Evolutionary conservation across 2,888 invertebrate species (phyloP).

Genomic region (Tricholauxania praeusta): DNA sequence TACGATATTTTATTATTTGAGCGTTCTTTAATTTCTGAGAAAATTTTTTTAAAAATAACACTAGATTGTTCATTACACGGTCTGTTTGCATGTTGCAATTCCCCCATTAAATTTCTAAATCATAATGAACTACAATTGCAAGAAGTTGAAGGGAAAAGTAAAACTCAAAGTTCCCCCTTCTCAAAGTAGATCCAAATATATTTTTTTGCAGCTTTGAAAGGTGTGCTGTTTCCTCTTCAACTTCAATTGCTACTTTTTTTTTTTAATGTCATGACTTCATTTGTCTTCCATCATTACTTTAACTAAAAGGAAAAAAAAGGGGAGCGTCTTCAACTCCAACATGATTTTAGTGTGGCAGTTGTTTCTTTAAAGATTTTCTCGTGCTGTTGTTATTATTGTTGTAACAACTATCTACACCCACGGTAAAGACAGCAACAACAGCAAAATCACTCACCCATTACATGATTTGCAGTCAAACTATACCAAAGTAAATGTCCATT

Average conservation of each 20-base stretch:
- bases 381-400: slow-evolving; percentile 8
- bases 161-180: neutral
- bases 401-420: neutral
- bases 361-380: neutral
- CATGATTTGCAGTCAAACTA: slow-evolving; percentile 2
- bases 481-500: slow-evolving; percentile 16
- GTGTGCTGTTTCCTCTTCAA: slow-evolving; percentile 8
- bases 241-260: neutral
- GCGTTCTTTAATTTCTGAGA: neutral
- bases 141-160: too few relatives aligned
- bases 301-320: too few relatives aligned
- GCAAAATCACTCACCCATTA: slow-evolving; percentile 28
- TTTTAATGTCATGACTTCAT: slow-evolving; percentile 16
- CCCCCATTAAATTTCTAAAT: neutral
- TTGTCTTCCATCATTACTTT: slow-evolving; percentile 17
- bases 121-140: too few relatives aligned
- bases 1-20: neutral
- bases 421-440: slow-evolving; percentile 1
- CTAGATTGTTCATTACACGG: slow-evolving; percentile 19
- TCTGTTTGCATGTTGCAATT: slow-evolving; percentile 2
- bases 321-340: too few relatives aligned
- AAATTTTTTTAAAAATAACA: neutral
- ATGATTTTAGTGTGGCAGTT: neutral
- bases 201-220: slow-evolving; percentile 6
- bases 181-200: neutral